These are phyloP conservation scores for Protobothrops flavoviridis DNA, from an alignment of 2,113 vertebrate genomes.

Conservation along the genomic window DNA sequence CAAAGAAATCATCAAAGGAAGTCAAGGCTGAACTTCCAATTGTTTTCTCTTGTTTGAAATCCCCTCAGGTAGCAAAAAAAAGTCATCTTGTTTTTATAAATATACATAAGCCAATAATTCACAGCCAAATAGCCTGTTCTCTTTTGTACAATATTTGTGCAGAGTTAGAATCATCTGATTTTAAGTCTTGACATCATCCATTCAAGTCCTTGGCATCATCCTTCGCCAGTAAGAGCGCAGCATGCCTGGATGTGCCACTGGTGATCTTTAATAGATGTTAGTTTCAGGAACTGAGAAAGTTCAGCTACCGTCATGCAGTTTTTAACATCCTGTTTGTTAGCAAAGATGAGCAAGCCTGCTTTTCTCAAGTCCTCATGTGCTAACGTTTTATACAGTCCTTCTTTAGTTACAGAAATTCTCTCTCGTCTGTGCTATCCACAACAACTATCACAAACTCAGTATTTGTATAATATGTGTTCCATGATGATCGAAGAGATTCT, in stretches of 20 bases:
- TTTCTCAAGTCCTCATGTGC: conserved; percentile 96
- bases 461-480: no score
- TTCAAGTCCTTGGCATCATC: conserved; percentile 96
- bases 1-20: conserved; percentile 50
- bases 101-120: conserved; percentile 70
- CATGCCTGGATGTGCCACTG: conserved; percentile 99
- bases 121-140: conserved; percentile 66
- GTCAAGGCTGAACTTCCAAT: conserved; percentile 33
- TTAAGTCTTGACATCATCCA: conserved; percentile 99
- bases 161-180: conserved; percentile 89
- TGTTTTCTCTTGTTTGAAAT: conserved; percentile 45
- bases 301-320: conserved; percentile 96
- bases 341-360: conserved; percentile 94
- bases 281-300: conserved; percentile 95
- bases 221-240: conserved; percentile 95
- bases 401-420: conserved; percentile 95
- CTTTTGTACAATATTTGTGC: conserved; percentile 65
- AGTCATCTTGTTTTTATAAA: conserved; percentile 70
- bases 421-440: conserved; percentile 98
- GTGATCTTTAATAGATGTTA: conserved; percentile 96
- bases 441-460: conserved; percentile 99
- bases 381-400: conserved; percentile 96
- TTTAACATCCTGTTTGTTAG: conserved; percentile 98
- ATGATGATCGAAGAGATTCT: no score
- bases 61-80: conserved; percentile 67